Evolutionary conservation across 2,888 invertebrate genomes (phyloP).

Genomic region (Apamea anceps): DNA sequence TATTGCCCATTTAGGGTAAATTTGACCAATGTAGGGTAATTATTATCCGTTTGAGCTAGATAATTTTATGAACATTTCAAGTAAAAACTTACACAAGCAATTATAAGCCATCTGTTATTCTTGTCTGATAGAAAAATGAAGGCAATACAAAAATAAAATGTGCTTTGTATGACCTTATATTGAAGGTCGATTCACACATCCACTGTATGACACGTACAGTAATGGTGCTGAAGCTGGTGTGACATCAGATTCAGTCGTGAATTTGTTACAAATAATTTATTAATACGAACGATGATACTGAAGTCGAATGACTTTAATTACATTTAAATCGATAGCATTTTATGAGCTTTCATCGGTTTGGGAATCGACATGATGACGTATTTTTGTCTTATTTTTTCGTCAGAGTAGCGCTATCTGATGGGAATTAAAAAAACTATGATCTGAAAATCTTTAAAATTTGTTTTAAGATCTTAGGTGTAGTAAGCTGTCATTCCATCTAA

Average conservation of each 20-base stretch:
- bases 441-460: neutral
- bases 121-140: slow-evolving; percentile 9
- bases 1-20: neutral
- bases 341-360: neutral
- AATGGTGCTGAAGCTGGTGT: slow-evolving; percentile 27
- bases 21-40: neutral
- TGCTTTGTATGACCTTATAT: neutral
- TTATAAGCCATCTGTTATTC: neutral
- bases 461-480: too few species aligned
- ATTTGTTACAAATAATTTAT: slow-evolving; percentile 40
- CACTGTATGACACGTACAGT: slow-evolving; percentile 12
- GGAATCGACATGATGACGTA: neutral
- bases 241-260: neutral
- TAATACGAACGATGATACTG: neutral
- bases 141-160: slow-evolving; percentile 6
- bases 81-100: neutral
- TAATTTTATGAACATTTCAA: neutral
- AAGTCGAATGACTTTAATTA: neutral
- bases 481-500: too few species aligned
- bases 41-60: neutral
- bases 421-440: neutral
- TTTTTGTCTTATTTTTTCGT: neutral
- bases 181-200: slow-evolving; percentile 43
- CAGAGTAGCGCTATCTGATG: neutral
- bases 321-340: slow-evolving; percentile 29